Percentiles rank a stretch among this genome's conserved stretches.
phyloP scores from a whole-genome alignment of 2,888 invertebrate genomes.

The Drosophila kokeensis region DNA sequence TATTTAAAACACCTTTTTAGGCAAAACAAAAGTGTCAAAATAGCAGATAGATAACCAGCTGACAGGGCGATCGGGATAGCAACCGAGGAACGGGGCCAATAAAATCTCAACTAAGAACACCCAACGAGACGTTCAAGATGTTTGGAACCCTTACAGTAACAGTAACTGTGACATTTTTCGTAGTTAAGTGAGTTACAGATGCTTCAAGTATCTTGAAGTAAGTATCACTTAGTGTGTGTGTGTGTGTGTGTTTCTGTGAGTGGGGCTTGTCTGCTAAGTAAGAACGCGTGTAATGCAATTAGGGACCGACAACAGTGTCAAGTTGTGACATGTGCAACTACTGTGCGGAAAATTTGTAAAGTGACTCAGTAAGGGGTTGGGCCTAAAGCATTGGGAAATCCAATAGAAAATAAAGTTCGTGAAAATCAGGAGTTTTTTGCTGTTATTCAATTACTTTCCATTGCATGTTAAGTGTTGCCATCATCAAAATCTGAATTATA shows the following conservation, averaged over 20 bases:
- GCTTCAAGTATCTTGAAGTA: slow-evolving; percentile 49
- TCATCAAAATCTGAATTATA: neutral
- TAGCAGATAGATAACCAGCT: slow-evolving; percentile 57
- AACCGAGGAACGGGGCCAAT: slow-evolving; percentile 20
- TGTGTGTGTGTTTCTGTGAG: slow-evolving; percentile 6
- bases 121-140: slow-evolving; percentile 35
- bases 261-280: slow-evolving; percentile 67
- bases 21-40: slow-evolving; percentile 80
- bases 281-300: slow-evolving; percentile 75
- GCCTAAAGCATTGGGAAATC: neutral
- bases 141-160: slow-evolving; percentile 21
- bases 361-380: slow-evolving; percentile 5
- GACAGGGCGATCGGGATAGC: slow-evolving; percentile 15
- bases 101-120: slow-evolving; percentile 49
- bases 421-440: neutral
- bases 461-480: too few species aligned
- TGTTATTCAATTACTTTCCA: neutral
- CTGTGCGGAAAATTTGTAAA: slow-evolving; percentile 55
- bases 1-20: slow-evolving; percentile 80
- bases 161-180: slow-evolving; percentile 19
- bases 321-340: slow-evolving; percentile 70
- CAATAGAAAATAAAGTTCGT: neutral
- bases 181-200: slow-evolving; percentile 45
- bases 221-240: slow-evolving; percentile 7
- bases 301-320: slow-evolving; percentile 66